phyloP scores from a whole-genome alignment of 2,888 invertebrate genomes.

The Hemaris fuciformis region DNA sequence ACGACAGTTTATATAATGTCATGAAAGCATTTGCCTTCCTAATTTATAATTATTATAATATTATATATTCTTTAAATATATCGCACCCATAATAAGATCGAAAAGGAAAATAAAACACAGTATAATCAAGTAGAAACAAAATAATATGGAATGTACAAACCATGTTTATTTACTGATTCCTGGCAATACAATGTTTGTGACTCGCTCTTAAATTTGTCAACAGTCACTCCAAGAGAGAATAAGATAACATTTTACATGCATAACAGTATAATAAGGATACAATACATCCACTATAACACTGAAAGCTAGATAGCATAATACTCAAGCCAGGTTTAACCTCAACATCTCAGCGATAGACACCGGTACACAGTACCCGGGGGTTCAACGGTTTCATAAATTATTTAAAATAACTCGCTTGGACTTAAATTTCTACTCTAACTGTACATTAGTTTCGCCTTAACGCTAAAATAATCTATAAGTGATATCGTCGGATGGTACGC shows the following conservation, averaged over 20 bases:
- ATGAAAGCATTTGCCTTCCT: constrained; percentile 59
- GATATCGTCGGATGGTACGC: constrained; percentile 73
- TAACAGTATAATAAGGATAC: constrained; percentile 55
- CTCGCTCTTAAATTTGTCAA: constrained; percentile 56
- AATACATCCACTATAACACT: constrained; percentile 70
- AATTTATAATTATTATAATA: constrained; percentile 36
- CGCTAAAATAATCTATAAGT: constrained; percentile 81
- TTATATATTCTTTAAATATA: constrained; percentile 31
- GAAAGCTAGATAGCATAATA: constrained; percentile 69
- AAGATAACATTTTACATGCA: constrained; percentile 46
- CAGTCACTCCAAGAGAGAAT: constrained; percentile 50
- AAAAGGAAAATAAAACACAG: constrained; percentile 78
- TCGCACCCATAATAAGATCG: constrained; percentile 49
- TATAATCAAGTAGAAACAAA: constrained; percentile 83
- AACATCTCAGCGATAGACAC: constrained; percentile 59
- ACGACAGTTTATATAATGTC: constrained; percentile 62
- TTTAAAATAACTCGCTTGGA: constrained; percentile 76
- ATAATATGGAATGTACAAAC: constrained; percentile 91
- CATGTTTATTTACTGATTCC: constrained; percentile 86
- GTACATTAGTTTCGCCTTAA: constrained; percentile 83
- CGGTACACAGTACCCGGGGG: constrained; percentile 75
- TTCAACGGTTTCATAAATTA: constrained; percentile 74
- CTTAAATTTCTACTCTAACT: constrained; percentile 82
- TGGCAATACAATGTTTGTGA: constrained; percentile 81
- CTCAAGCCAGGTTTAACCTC: constrained; percentile 69